A percentile compares a stretch with the other conserved stretches of the same genome.
These are phyloP conservation scores for Rutilus rutilus DNA, from an alignment of 2,113 vertebrate genomes.

Conservation along the genomic window DNA sequence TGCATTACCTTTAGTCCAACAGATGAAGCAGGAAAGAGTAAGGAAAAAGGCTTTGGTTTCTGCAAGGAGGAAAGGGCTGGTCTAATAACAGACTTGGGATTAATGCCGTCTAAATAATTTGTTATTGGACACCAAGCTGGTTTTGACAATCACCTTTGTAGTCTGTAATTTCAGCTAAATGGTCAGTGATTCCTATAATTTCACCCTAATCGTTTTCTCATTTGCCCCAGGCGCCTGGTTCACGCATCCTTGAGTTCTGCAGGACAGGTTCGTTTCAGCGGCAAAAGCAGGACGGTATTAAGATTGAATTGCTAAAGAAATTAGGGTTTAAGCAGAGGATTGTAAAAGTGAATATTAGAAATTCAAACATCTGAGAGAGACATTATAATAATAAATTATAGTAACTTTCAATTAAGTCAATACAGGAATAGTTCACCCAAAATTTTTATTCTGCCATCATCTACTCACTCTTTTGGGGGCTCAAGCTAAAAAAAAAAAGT, in stretches of 20 bases:
- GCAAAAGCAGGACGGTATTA: neutral
- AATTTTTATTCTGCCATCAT: neutral
- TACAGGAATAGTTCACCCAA: neutral
- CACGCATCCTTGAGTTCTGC: conserved; percentile 35
- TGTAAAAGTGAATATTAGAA: neutral
- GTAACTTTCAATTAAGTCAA: neutral
- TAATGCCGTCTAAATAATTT: conserved; percentile 43
- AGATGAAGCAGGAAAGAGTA: neutral
- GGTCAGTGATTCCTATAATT: conserved; percentile 49
- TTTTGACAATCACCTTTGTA: conserved; percentile 39
- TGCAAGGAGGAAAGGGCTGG: neutral
- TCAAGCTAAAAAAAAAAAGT: neutral
- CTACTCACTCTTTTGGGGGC: neutral
- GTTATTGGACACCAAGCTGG: conserved; percentile 41
- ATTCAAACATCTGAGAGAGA: neutral
- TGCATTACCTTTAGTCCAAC: neutral
- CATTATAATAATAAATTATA: neutral
- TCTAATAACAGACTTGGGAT: conserved; percentile 30
- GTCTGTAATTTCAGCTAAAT: conserved; percentile 41
- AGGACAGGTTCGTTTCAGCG: neutral
- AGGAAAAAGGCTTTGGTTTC: neutral
- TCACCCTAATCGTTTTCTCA: conserved; percentile 42
- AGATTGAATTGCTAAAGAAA: neutral
- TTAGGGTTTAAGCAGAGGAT: neutral
- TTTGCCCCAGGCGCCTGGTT: conserved; percentile 15